These are phyloP conservation scores for Clanis bilineata DNA, from an alignment of 2,888 invertebrate species.

Conservation along the genomic window DNA sequence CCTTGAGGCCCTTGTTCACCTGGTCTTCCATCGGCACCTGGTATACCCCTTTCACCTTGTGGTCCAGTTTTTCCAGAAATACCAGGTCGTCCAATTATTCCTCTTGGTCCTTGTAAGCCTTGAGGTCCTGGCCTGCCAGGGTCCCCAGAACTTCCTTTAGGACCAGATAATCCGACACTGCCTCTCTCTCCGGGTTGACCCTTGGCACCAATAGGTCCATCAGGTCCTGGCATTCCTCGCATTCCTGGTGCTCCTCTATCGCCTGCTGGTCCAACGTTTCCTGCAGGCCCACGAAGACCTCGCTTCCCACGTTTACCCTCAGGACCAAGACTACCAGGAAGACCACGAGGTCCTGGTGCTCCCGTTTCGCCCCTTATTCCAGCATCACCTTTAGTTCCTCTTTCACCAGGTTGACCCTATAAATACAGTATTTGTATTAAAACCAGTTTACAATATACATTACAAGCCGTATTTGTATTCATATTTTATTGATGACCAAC, in stretches of 20 bases:
- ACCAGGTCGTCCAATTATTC: slow-evolving; percentile 86
- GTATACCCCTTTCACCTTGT: slow-evolving; percentile 87
- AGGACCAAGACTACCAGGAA: slow-evolving; percentile 88
- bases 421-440: slow-evolving; percentile 13
- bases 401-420: slow-evolving; percentile 90
- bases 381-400: slow-evolving; percentile 90
- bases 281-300: slow-evolving; percentile 89
- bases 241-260: slow-evolving; percentile 86
- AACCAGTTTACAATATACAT: too few species aligned
- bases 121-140: slow-evolving; percentile 85
- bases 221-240: slow-evolving; percentile 88
- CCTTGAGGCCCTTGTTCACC: slow-evolving; percentile 92
- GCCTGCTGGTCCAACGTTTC: slow-evolving; percentile 87
- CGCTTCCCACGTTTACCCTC: slow-evolving; percentile 92
- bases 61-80: slow-evolving; percentile 86
- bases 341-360: slow-evolving; percentile 86
- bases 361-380: slow-evolving; percentile 91
- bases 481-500: neutral
- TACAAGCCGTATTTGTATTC: too few species aligned
- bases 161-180: slow-evolving; percentile 68
- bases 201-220: slow-evolving; percentile 89
- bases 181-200: slow-evolving; percentile 89
- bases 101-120: slow-evolving; percentile 85
- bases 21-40: slow-evolving; percentile 92
- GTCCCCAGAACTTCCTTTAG: slow-evolving; percentile 84